Percentiles rank a stretch among this genome's conserved stretches.
phyloP scores from a whole-genome alignment of 92 coral and sea anemone species.

The Palythoa heliodiscus region DNA sequence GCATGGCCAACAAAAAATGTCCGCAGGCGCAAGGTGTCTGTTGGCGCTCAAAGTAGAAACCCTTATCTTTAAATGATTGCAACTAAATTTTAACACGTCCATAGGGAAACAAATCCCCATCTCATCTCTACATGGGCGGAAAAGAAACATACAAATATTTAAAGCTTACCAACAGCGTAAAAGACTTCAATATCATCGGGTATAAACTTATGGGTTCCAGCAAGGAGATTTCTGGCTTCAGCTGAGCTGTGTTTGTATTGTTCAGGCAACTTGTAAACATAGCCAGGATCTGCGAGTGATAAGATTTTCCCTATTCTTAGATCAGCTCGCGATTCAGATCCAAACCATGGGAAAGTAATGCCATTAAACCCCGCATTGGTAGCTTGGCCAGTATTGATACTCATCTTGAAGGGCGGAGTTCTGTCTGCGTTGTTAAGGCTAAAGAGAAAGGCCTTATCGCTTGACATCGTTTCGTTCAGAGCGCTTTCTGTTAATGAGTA shows the following conservation, averaged over 20 bases:
- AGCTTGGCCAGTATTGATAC: background rate
- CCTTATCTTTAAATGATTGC: too few species aligned
- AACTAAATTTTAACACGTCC: background rate
- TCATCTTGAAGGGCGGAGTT: conserved; percentile 27
- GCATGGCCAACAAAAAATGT: too few species aligned
- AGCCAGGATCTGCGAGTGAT: background rate
- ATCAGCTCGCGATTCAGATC: background rate
- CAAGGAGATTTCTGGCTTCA: conserved; percentile 10
- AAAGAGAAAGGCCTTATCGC: conserved; percentile 21
- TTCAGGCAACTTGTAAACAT: conserved; percentile 4
- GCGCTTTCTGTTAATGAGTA: conserved; percentile 6
- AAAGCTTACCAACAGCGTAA: conserved; percentile 5
- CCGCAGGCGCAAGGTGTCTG: too few species aligned
- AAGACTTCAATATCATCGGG: conserved; percentile 38
- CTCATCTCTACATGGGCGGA: background rate
- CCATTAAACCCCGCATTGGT: conserved; percentile 4
- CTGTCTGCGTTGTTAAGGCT: conserved; percentile 34
- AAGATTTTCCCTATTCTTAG: background rate
- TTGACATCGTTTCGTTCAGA: background rate
- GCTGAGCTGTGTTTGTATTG: background rate
- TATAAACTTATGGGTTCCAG: conserved; percentile 23
- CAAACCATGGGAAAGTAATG: background rate
- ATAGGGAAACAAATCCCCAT: background rate
- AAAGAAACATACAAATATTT: background rate
- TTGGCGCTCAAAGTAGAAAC: too few species aligned